Evolutionary conservation across 2,797 vertebrate species (phyloP), one percentile per base, ranked within the genome.

Genomic region (Anabacerthia variegaticeps): DNA sequence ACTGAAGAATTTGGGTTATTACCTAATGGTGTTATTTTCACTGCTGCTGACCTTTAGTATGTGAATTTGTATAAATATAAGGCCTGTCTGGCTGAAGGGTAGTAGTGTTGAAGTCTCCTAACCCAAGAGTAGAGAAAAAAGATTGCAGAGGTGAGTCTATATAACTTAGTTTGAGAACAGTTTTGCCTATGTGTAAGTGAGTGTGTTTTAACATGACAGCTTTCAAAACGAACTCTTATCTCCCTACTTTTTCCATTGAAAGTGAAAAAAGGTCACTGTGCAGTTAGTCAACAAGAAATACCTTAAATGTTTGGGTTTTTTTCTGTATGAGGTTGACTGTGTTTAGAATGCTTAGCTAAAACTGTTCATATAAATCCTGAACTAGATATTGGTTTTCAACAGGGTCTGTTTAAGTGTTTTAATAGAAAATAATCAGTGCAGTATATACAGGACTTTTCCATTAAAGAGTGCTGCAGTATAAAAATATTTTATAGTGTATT

Each of bases 401-500:
- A 74, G 24, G 34, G 5, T 73, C 41, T 92, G 2, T 82, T 79
- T 56, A 83, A 71, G 36, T 43, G 10, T 34, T 93, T 85, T 87
- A 85, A 87, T 71, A 85, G 37, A 87, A 95, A 92, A 94, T 28
- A 73, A 73, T 49, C 80, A 79, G 32, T 55, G 71, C 19, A 20
- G 4, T 68, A 72, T 91, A 68, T 56, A 66, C 12, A 81, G 48
- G 55, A 83, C 51, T 56, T 61, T 85, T 88, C 62, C 48, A 75
- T 43, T 81, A 66, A 84, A 34, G 52, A 72, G 5, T 52, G 51
- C 5, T 55, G 48, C 52, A 68, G 44, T 43, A 85, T 76, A 89
- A 89, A 96, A 87, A 67, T 68, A 89, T 67, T 88, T 95, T 89
- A 68, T 28, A 63, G 27, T 17, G 19, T 63, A 66, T 56, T 12